These are phyloP conservation scores for Anguilla rostrata DNA, from an alignment of 2,113 vertebrate species.

Conservation along the genomic window DNA sequence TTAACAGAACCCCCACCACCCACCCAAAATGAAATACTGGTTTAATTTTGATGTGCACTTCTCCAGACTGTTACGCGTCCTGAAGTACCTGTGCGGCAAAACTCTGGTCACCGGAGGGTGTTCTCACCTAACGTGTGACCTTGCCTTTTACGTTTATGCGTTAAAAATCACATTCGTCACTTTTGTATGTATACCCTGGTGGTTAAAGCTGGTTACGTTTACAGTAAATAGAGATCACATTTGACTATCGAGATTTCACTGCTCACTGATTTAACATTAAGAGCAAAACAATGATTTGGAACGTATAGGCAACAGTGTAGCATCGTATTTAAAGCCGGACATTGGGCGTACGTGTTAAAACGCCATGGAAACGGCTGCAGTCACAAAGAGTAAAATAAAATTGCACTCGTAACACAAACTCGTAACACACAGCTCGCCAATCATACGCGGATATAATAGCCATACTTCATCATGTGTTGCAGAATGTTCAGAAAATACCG, in stretches of 20 bases:
- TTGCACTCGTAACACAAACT: no score
- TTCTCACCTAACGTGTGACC: background rate
- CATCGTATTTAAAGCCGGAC: background rate
- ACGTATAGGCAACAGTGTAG: background rate
- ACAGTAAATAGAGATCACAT: background rate
- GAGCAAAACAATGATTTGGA: background rate
- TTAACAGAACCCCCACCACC: no score
- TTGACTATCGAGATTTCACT: background rate
- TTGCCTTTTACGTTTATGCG: background rate
- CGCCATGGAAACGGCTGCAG: background rate
- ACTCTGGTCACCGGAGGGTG: background rate
- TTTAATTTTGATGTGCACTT: no score
- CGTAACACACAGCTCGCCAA: background rate
- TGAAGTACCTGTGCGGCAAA: background rate
- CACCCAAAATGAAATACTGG: no score
- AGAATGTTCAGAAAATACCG: no score
- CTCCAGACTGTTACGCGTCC: no score
- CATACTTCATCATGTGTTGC: no score
- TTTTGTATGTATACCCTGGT: no score
- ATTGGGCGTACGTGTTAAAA: background rate
- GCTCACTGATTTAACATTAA: background rate
- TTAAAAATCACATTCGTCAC: no score
- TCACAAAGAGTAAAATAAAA: background rate
- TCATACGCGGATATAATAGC: background rate
- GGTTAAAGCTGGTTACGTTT: no score